Evolutionary conservation across 1,140 invertebrate species (phyloP), one percentile per base, ranked within the genome.

Genomic region (Uloborus diversus): DNA sequence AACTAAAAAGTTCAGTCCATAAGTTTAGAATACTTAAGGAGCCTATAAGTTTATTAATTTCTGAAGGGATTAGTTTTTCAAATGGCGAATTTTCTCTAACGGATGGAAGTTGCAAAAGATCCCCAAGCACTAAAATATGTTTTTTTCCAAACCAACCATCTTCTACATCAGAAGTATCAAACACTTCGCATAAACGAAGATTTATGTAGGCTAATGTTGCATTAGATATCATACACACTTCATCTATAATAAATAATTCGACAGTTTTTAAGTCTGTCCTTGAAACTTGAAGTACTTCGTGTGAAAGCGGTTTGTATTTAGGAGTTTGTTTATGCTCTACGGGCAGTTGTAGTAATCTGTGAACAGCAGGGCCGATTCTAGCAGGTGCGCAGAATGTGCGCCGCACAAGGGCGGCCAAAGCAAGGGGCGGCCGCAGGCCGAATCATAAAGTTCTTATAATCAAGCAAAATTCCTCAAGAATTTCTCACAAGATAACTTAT

Each of bases 301-400:
- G 37, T 5, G 28, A 47, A 5, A 70, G 37, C 4, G 13, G 53
- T 14, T 37, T 76, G 33, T 75, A 64, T 14, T 61, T 56, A 47
- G 51, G 66, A 20, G 37, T 57, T 23, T 25, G 32, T 47, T 32
- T 28, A 51, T 64, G 68, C 27, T 64, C 53, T 11, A 81, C 53
- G 20, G 79, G 79, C 53, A 81, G 35, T 65, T 79, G 79, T 4
- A 81, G 33, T 42, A 81, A 13, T 30, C 56, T 75, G 53, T 79
- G 79, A 33, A 81, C n/a, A n/a, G n/a, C n/a, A n/a, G n/a, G n/a
- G n/a, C n/a, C n/a, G n/a, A n/a, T n/a, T n/a, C n/a, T n/a, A n/a
- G n/a, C n/a, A n/a, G n/a, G n/a, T n/a, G n/a, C n/a, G n/a, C n/a
- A n/a, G n/a, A n/a, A n/a, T n/a, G n/a, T n/a, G n/a, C n/a, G n/a